Percentiles rank a stretch among this genome's conserved stretches.
Conservation (phyloP, 2,888 invertebrate genomes). For the Chloromyia formosa region DNA sequence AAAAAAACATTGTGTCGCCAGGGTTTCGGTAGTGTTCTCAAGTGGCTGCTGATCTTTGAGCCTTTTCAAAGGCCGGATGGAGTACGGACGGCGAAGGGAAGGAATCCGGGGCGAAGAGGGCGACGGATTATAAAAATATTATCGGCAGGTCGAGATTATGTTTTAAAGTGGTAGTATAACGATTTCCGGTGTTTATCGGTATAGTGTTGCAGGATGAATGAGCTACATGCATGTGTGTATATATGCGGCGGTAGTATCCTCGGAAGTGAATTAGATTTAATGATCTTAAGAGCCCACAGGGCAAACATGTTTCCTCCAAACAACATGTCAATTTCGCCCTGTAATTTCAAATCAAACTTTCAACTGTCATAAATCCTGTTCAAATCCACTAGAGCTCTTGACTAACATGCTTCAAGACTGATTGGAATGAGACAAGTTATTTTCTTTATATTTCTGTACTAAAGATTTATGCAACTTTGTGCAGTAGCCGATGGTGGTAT, state of each 20-base stretch:
- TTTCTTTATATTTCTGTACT: too few relatives aligned
- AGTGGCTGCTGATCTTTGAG: slow-evolving; percentile 4
- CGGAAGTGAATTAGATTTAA: neutral
- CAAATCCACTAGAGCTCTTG: neutral
- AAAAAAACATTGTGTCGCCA: neutral
- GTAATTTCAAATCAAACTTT: neutral
- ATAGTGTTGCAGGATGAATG: slow-evolving; percentile 7
- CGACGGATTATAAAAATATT: neutral
- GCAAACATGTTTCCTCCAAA: too few relatives aligned
- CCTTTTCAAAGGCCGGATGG: neutral
- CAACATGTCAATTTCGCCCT: neutral
- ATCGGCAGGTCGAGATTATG: neutral
- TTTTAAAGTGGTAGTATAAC: slow-evolving; percentile 31
- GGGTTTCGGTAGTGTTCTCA: neutral
- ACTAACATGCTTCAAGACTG: too few relatives aligned
- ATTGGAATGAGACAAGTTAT: slow-evolving; percentile 33
- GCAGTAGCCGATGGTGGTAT: neutral
- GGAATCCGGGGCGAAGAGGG: neutral
- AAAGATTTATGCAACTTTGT: slow-evolving; percentile 28
- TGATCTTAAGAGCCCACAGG: neutral
- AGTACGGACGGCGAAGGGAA: neutral
- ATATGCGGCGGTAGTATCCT: neutral
- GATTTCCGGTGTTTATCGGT: slow-evolving; percentile 23
- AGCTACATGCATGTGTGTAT: neutral
- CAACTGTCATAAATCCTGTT: slow-evolving; percentile 24